These are phyloP conservation scores for Drosophila mimica DNA, from an alignment of 2,888 invertebrate species.

Conservation along the genomic window DNA sequence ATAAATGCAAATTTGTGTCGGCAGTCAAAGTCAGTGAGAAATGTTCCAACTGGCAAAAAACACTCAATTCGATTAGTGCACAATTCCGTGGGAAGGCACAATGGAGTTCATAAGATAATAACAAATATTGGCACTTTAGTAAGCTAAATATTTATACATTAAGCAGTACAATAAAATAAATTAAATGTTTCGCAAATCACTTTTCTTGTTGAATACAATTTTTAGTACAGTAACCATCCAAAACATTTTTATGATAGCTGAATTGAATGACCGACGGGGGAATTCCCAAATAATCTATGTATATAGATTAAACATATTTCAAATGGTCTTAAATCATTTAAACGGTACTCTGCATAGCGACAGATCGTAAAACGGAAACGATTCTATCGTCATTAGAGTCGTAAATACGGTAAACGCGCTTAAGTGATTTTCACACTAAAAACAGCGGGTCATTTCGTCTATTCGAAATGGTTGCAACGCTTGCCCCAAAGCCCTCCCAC, in stretches of 20 bases:
- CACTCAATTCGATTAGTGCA: neutral
- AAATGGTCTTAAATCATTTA: slow-evolving; percentile 60
- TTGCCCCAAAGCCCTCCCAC: neutral
- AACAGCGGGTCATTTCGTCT: slow-evolving; percentile 69
- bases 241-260: neutral
- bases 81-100: neutral
- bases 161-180: neutral
- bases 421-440: slow-evolving; percentile 78
- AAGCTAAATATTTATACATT: neutral
- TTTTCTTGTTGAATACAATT: neutral
- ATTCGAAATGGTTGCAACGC: slow-evolving; percentile 12
- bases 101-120: neutral
- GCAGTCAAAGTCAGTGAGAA: slow-evolving; percentile 24
- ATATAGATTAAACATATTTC: slow-evolving; percentile 21
- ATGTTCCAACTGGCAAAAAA: slow-evolving; percentile 2
- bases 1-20: slow-evolving; percentile 53
- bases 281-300: neutral
- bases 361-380: slow-evolving; percentile 67
- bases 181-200: neutral
- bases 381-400: slow-evolving; percentile 57
- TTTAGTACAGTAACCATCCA: neutral
- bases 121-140: neutral
- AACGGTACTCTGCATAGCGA: slow-evolving; percentile 33
- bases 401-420: slow-evolving; percentile 74
- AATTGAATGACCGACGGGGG: neutral